Percentiles rank a stretch among this genome's conserved stretches.
Evolutionary conservation across 2,797 vertebrate species (phyloP).

Genomic region (Sphenodon punctatus): DNA sequence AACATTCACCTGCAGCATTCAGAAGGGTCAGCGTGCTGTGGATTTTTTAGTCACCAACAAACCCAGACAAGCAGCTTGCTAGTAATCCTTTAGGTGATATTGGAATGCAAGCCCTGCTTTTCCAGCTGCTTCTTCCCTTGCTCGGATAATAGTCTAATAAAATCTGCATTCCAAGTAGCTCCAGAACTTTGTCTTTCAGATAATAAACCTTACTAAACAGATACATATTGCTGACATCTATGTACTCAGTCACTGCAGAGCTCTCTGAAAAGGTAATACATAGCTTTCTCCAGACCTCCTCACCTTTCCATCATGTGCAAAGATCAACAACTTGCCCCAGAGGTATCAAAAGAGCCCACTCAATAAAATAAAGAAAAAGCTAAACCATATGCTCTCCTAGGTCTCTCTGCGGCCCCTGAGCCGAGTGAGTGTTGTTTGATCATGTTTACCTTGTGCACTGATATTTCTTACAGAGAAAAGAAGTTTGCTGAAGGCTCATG

Average conservation of each 20-base stretch:
- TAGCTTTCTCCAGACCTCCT: too few relatives aligned
- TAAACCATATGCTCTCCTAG: too few relatives aligned
- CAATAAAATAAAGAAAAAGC: too few relatives aligned
- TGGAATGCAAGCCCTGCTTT: background rate
- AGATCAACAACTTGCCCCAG: too few relatives aligned
- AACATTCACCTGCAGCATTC: fast-evolving
- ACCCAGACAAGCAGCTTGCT: background rate
- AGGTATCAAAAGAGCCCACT: too few relatives aligned
- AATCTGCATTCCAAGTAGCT: fast-evolving
- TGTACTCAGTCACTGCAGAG: fast-evolving
- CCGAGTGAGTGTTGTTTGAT: background rate
- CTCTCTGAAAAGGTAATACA: too few relatives aligned
- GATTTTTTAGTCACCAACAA: background rate
- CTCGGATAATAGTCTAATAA: background rate
- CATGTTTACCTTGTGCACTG: background rate
- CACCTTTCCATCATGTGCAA: too few relatives aligned
- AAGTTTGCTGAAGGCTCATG: background rate
- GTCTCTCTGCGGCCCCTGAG: too few relatives aligned
- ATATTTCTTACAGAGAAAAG: background rate
- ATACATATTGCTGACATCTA: background rate
- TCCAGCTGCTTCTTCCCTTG: background rate
- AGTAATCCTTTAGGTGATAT: background rate
- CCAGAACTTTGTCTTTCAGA: background rate
- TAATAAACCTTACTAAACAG: background rate
- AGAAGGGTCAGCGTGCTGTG: background rate